Base-by-base conservation (phyloP, 2,888 invertebrate genomes). In the Diogma glabrata region DNA sequence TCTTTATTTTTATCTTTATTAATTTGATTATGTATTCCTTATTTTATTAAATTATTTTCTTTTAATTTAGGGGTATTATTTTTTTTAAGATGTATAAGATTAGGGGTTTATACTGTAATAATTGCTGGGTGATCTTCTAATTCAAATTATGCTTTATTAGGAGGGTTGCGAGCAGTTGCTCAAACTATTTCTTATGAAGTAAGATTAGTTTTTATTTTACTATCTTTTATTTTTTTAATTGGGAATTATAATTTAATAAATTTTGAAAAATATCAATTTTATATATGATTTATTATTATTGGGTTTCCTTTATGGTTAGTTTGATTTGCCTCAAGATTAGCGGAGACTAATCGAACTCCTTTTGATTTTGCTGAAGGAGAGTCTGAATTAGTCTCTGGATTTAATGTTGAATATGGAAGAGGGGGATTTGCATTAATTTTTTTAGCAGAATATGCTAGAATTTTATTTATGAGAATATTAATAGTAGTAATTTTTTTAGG, bases 281-380 rank as follows among this genome's bases (percentile, higher is more conserved):
- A 68, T 62, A 57, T 75, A 64, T 79, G 76, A 65, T 75, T 77
- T 71, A 50, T 78, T 57, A 62, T 75, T 67, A 59, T 78, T 55
- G 72, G 73, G 64, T 67, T 76, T 58, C 77, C 77, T 60, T 71
- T 81, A 65, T 58, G 58, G 14, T 64, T 79, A 60, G 70, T 77
- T 63, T 78, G 79, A 60, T 65, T 81, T 60, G 71, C 74, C 57
- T 77, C 78, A 47, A 74, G 73, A 59, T 75, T 83, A 64, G 82
- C 82, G 7, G 82, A 84, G 67, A 78, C 79, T 62, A 84, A 83
- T 76, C 82, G 82, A 0, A 80, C 80, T 60, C 82, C 82, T 38
- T 84, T 83, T 81, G 82, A 86, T 79, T 84, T 86, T 78, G 79
- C 82, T 49, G 85, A 86, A 51, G 83, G 84, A 0, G 85, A 86